Percentiles rank a stretch among this genome's conserved stretches.
Evolutionary conservation across 2,888 invertebrate species (phyloP).

Genomic region (Cryptocheilus praepositus): DNA sequence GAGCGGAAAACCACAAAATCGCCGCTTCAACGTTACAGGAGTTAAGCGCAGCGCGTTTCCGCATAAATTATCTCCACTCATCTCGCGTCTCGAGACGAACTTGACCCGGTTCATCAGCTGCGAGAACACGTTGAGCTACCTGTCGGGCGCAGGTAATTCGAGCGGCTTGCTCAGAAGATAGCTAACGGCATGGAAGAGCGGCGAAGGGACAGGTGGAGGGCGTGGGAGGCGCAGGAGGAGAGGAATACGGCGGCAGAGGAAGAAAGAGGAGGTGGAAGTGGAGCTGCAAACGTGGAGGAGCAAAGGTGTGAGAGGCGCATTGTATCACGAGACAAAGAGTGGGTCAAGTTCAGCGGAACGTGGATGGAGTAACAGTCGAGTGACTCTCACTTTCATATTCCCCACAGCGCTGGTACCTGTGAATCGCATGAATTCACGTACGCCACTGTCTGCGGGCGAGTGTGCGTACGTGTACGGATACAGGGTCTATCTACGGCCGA

Average conservation of each 20-base stretch:
- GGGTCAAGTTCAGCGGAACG: conserved; percentile 64
- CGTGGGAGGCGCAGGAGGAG: conserved; percentile 9
- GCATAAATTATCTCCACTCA: neutral
- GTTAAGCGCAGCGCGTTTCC: too few species aligned
- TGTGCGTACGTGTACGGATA: neutral
- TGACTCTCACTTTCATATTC: conserved; percentile 59
- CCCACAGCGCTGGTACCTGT: conserved; percentile 32
- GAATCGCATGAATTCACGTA: conserved; percentile 6
- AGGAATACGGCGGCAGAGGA: neutral
- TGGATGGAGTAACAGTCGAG: conserved; percentile 53
- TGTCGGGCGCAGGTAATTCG: conserved; percentile 39
- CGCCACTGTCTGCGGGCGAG: neutral
- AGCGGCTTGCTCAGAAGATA: conserved; percentile 20
- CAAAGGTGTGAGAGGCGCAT: conserved; percentile 25
- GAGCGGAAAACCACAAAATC: too few species aligned
- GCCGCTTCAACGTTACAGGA: too few species aligned
- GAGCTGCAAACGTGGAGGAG: conserved; percentile 9
- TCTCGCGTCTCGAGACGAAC: conserved; percentile 31
- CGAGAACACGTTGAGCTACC: conserved; percentile 38
- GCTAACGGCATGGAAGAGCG: conserved; percentile 11
- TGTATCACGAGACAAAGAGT: conserved; percentile 54
- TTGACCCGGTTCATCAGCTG: conserved; percentile 44
- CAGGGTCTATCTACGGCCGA: conserved; percentile 17
- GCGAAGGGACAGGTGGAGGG: conserved; percentile 8
- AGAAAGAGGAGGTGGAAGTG: neutral